Evolutionary conservation across 2,888 invertebrate species (phyloP).

Genomic region (Rhimphoctona megacephalus): DNA sequence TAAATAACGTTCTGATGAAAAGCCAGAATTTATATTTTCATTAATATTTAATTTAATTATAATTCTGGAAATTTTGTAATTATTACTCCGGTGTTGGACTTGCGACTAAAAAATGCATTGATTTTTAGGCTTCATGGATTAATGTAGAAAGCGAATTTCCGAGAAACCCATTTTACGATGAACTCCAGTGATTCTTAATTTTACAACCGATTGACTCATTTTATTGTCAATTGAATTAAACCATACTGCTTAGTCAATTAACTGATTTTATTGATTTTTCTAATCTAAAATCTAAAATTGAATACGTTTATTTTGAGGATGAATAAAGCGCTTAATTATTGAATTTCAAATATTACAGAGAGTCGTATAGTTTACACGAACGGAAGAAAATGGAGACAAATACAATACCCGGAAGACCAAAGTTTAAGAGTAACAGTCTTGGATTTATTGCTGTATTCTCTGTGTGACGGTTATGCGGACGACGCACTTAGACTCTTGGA

Average conservation of each 20-base stretch:
- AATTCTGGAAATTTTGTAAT: too few species aligned
- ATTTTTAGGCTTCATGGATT: background rate
- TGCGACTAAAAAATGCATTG: background rate
- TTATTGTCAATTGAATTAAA: background rate
- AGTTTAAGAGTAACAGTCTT: conserved; percentile 72
- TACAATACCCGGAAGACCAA: conserved; percentile 69
- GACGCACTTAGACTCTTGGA: conserved; percentile 75
- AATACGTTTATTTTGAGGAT: background rate
- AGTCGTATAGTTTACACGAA: conserved; percentile 72
- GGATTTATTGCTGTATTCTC: conserved; percentile 73
- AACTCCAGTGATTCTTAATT: too few species aligned
- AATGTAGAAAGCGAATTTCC: background rate
- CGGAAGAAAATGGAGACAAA: conserved; percentile 73
- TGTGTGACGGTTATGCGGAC: conserved; percentile 71
- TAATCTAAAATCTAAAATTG: background rate
- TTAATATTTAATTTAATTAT: too few species aligned
- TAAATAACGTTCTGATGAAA: background rate
- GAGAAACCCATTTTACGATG: background rate
- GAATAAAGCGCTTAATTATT: background rate
- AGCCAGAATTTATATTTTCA: too few species aligned
- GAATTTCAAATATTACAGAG: conserved; percentile 72
- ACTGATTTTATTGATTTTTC: background rate
- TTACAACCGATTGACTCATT: too few species aligned
- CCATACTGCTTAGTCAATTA: background rate
- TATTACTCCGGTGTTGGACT: too few species aligned